Conservation (phyloP, 2,888 invertebrate species). For the Lagria hirta region DNA sequence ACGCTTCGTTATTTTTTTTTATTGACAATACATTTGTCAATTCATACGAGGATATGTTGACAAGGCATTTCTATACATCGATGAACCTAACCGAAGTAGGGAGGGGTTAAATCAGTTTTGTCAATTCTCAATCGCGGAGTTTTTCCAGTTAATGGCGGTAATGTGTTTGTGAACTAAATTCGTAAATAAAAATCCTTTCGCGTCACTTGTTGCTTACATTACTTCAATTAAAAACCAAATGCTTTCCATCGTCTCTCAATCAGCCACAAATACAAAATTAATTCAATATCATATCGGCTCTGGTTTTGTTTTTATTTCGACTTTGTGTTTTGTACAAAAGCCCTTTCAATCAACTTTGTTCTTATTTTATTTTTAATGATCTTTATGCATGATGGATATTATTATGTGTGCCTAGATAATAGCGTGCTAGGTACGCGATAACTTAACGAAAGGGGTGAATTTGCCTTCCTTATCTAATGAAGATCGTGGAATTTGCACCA, state of each 20-base stretch:
- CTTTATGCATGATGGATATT: slow-evolving; percentile 11
- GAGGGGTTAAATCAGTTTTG: slow-evolving; percentile 39
- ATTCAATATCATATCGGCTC: slow-evolving; percentile 6
- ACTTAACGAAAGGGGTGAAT: slow-evolving; percentile 39
- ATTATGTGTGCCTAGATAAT: slow-evolving; percentile 34
- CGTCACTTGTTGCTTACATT: slow-evolving; percentile 40
- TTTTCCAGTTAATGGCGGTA: slow-evolving; percentile 37
- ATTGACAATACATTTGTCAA: slow-evolving; percentile 41
- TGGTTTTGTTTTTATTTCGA: background rate
- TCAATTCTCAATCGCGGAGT: slow-evolving; percentile 38
- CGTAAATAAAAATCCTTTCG: slow-evolving; percentile 37
- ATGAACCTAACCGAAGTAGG: slow-evolving; percentile 32
- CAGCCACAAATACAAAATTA: slow-evolving; percentile 28
- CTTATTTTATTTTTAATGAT: slow-evolving; percentile 8
- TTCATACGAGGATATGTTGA: slow-evolving; percentile 41
- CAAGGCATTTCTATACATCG: slow-evolving; percentile 42
- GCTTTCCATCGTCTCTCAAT: slow-evolving; percentile 17
- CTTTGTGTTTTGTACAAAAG: no score
- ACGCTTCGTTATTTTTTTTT: slow-evolving; percentile 30
- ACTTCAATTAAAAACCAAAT: slow-evolving; percentile 26
- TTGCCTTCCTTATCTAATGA: slow-evolving; percentile 40
- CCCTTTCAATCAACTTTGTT: slow-evolving; percentile 1
- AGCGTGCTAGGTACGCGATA: slow-evolving; percentile 41
- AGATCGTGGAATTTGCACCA: slow-evolving; percentile 45
- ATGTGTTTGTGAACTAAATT: slow-evolving; percentile 35